phyloP scores from a whole-genome alignment of 2,888 invertebrate genomes.

The Dicyrtomina minuta region DNA sequence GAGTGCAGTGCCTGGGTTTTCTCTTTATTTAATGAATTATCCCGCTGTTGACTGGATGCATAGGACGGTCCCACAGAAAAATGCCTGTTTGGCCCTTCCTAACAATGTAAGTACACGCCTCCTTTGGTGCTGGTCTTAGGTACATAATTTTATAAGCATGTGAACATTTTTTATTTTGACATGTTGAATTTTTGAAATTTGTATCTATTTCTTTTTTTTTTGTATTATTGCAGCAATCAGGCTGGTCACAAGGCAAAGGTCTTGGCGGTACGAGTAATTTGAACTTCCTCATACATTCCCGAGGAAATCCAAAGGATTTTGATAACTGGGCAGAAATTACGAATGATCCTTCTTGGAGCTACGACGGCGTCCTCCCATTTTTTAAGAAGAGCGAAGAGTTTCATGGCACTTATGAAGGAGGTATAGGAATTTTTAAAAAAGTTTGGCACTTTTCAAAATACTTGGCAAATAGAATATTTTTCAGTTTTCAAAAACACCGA shows the following conservation, averaged over 20 bases:
- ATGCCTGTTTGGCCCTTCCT: conserved; percentile 1
- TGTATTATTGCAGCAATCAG: conserved; percentile 14
- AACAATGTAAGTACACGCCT: not conserved
- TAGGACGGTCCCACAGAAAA: conserved; percentile 5
- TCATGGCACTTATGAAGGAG: not conserved
- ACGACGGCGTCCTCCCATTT: conserved; percentile 1
- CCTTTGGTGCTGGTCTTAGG: too few species aligned
- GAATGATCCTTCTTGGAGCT: not conserved
- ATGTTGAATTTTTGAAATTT: not conserved
- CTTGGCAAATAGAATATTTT: too few species aligned
- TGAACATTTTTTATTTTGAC: not conserved
- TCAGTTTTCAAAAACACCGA: too few species aligned
- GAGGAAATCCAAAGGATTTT: conserved; percentile 12
- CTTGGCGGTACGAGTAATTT: conserved; percentile 7
- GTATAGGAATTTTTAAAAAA: too few species aligned
- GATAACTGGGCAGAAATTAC: conserved; percentile 21
- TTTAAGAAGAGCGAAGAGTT: conserved; percentile 13
- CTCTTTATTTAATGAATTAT: conserved; percentile 1
- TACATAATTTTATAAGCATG: too few species aligned
- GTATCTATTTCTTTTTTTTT: too few species aligned
- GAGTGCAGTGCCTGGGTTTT: conserved; percentile 1
- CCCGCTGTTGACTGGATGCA: conserved; percentile 16
- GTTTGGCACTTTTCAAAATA: too few species aligned
- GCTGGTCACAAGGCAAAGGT: conserved; percentile 18
- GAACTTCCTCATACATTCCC: conserved; percentile 8